phyloP scores from a whole-genome alignment of 2,113 vertebrate species.

The Nesoenas mayeri region DNA sequence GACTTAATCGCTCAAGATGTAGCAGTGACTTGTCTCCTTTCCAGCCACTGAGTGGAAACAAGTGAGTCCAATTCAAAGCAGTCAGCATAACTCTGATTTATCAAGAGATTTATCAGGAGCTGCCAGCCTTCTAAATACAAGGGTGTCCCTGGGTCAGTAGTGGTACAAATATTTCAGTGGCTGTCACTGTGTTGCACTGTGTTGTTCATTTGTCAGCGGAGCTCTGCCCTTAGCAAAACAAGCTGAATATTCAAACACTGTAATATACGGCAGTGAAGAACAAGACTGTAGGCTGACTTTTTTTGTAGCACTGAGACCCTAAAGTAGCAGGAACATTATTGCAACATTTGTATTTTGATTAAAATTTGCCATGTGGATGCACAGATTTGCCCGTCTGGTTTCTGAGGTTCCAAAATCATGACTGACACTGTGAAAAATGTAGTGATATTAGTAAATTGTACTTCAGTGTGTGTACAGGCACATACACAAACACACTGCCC shows the following conservation, averaged over 20 bases:
- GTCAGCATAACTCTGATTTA: background rate
- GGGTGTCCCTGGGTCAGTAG: background rate
- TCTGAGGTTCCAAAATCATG: background rate
- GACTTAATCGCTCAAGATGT: conserved; percentile 23
- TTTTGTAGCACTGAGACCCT: background rate
- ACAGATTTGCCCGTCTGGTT: background rate
- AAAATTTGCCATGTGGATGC: background rate
- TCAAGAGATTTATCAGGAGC: background rate
- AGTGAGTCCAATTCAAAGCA: background rate
- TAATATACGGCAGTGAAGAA: background rate
- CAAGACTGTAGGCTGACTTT: background rate
- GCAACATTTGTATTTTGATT: background rate
- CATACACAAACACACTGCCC: background rate
- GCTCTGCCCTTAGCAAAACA: background rate
- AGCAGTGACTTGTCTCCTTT: background rate
- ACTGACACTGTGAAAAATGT: background rate
- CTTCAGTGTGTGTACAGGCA: background rate
- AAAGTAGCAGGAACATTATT: background rate
- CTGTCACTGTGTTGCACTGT: background rate
- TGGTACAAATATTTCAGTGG: background rate
- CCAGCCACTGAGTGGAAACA: background rate
- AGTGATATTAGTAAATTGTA: background rate
- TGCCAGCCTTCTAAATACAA: background rate
- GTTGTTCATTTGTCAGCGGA: background rate
- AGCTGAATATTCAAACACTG: background rate